Conservation (phyloP, 2,797 vertebrate genomes). For the Acipenser transmontanus region DNA sequence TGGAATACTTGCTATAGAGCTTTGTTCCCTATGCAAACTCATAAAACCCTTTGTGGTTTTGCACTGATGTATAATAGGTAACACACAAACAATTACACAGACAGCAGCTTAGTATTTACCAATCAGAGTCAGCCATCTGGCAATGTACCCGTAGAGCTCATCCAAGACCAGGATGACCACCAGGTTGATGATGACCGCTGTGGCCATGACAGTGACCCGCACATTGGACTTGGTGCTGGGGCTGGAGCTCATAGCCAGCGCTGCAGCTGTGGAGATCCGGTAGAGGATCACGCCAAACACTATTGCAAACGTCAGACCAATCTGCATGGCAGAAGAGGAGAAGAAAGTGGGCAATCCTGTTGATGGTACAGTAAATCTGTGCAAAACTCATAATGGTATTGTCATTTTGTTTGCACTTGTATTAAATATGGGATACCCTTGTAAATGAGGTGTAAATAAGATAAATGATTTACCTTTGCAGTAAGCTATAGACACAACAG, state of each 20-base stretch:
- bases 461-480: no score
- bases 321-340: slow-evolving; percentile 46
- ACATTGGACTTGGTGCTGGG: slow-evolving; percentile 72
- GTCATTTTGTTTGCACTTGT: no score
- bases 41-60: no score
- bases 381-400: no score
- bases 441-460: no score
- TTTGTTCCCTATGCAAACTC: no score
- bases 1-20: no score
- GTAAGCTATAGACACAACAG: no score
- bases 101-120: slow-evolving; percentile 51
- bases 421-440: no score
- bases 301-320: slow-evolving; percentile 78
- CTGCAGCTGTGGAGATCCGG: slow-evolving; percentile 82
- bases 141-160: slow-evolving; percentile 83
- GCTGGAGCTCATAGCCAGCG: slow-evolving; percentile 77
- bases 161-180: slow-evolving; percentile 93
- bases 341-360: not conserved
- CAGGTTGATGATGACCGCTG: slow-evolving; percentile 88
- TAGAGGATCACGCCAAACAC: slow-evolving; percentile 93
- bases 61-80: no score
- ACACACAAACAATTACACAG: no score
- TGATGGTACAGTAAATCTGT: no score
- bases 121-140: slow-evolving; percentile 81
- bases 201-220: slow-evolving; percentile 88